Base-by-base conservation (phyloP, 2,797 vertebrate species). In the Apogon hyalosoma region DNA sequence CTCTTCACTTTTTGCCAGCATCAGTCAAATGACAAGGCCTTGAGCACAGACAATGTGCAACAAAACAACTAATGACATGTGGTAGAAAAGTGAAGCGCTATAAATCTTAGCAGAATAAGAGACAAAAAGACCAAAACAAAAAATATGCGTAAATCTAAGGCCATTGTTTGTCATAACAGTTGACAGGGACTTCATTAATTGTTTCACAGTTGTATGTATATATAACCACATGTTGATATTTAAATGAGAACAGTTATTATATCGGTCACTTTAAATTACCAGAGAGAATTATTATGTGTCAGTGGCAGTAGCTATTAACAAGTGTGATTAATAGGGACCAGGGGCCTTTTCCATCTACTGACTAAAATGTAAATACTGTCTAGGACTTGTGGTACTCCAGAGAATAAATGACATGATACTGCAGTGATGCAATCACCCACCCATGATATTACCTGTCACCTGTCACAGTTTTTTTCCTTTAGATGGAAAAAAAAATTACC, bases 51-150 rank as follows among this genome's bases (percentile, higher is more conserved):
- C 11, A 19, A 9, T 51, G 63, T 46, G 72, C 33, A 6, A 61
- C 40, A 61, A 61, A 41, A 60, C 65, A 70, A 61, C 24, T 63
- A 73, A 80, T 60, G 46, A 80, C 41, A 45, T 60, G 49, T 51
- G 42, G 18, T 16, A 48, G 40, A 75, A 73, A 70, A 54, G 15
- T 51, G 52, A 39, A 56, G 28, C 46, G 69, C 57, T 73, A 71
- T 63, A 59, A 18, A 56, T 69, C 61, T 50, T 55, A 59, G 63
- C 58, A 65, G 24, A 28, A 6, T 28, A 4, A 28, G 24, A 28
- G 24, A 28, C 24, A 28, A 28, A 28, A 4, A 28, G 24, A 2
- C 24, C 24, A 28, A 6, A 28, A 28, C 24, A 28, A 28, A 28
- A 28, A 6, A 28, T 28, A 39, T 2, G 11, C 46, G 15, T 21